Evolutionary conservation across 2,797 vertebrate species (phyloP), one percentile per base, ranked within the genome.

Genomic region (Gastrophryne carolinensis): DNA sequence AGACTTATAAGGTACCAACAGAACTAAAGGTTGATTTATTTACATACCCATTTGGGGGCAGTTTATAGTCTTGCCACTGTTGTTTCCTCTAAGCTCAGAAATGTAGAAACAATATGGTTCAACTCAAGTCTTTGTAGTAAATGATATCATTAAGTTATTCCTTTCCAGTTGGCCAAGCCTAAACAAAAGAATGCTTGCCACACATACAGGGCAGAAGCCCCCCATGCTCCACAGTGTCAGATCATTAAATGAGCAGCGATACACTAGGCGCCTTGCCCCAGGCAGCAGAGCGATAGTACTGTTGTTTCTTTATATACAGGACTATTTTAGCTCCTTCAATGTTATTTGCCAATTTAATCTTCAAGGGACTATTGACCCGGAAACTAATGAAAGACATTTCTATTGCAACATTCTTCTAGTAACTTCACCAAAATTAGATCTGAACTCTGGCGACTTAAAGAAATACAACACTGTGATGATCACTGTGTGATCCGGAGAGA

Each of bases 301-400:
- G 82, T 86, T 85, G 86, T 86, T 92, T 90, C 90, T 89, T 86
- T 92, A 92, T 90, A 92, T 90, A 83, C 82, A 81, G 79, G 83
- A 83, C 86, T 90, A 90, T 92, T 93, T 92, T 85, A 80, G 87
- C 86, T 87, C 83, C 86, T 90, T 86, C 85, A 80, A 87, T 87
- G 41, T 75, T 67, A 89, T 88, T 90, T 82, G 73, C 85, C 86
- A 90, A 90, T 85, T 83, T 83, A 77, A 81, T 88, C 90, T 88
- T 88, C 65, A 41, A 77, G 86, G 86, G 90, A 89, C 90, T 86
- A 71, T 79, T 93, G 94, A 95, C 93, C 93, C 88, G 89, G 93
- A 95, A 93, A 91, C 87, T 89, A 90, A 88, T 89, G 87, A 94
- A 90, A 90, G 88, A 87, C 93, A 91, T 92, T 94, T 91, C 90